Percentiles rank a stretch among this genome's conserved stretches.
phyloP scores from a whole-genome alignment of 2,888 invertebrate species.

The Aplocera efformata region DNA sequence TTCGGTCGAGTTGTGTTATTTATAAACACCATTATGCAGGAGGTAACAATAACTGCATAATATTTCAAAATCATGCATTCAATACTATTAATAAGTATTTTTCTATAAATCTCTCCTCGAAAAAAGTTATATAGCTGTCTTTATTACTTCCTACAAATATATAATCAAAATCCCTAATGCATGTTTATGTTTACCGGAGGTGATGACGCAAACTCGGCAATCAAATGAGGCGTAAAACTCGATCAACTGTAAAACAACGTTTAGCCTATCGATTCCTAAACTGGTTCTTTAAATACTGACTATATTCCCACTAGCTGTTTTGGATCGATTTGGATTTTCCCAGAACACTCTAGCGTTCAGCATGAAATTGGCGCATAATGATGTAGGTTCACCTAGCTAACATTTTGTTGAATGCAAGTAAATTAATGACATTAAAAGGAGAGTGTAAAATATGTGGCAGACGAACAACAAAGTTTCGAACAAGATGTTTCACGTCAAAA shows the following conservation, averaged over 20 bases:
- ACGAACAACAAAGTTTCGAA: too few species aligned
- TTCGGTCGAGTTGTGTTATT: not conserved
- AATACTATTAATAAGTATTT: too few species aligned
- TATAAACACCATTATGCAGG: constrained; percentile 6
- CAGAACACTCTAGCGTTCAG: constrained; percentile 9
- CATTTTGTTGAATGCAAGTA: too few species aligned
- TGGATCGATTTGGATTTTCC: constrained; percentile 15
- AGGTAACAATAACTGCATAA: not conserved
- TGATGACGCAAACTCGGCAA: constrained; percentile 27
- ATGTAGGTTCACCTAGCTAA: not conserved
- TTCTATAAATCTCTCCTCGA: too few species aligned
- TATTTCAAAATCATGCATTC: too few species aligned
- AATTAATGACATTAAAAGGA: too few species aligned
- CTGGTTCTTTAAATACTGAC: constrained; percentile 12
- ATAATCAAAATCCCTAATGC: too few species aligned
- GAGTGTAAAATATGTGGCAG: too few species aligned
- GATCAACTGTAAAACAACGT: constrained; percentile 38
- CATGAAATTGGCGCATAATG: constrained; percentile 2
- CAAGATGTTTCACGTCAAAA: too few species aligned
- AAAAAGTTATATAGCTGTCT: too few species aligned
- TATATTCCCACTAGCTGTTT: not conserved
- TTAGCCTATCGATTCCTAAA: constrained; percentile 39
- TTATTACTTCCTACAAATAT: too few species aligned
- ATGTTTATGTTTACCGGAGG: constrained; percentile 12
- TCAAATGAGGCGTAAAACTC: constrained; percentile 41